Base-by-base conservation (phyloP, 2,888 invertebrate genomes). In the Elegia similella region DNA sequence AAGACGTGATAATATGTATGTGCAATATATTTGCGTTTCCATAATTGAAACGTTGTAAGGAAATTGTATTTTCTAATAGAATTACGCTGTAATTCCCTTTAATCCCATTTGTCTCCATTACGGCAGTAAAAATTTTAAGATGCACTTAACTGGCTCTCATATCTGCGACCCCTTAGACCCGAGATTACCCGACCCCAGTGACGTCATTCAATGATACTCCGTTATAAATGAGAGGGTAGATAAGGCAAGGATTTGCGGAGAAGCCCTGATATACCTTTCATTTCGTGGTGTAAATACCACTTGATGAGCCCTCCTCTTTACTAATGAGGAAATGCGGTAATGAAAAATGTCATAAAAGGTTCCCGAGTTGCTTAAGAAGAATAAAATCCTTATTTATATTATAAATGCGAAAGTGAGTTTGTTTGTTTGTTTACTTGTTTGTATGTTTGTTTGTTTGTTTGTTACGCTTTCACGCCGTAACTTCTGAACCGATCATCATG, bases 171-270 rank as follows among this genome's bases (percentile, higher is more conserved):
- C 57, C 57, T 46, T 42, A 38, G 29, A 66, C 68, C 72, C 70
- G 68, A 63, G 60, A 61, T 68, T 70, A 68, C 64, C 55, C 62
- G 65, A 69, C 72, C 74, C 72, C 65, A 70, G 72, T 44, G 50
- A 76, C 68, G 79, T 81, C 80, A 78, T 74, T 75, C 67, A 67
- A 68, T 77, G 71, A 78, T 79, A 69, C 76, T 71, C 66, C 61
- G 76, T 84, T 78, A 83, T 83, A 81, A 84, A 84, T 82, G 82
- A 81, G 52, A 75, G 80, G 76, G 81, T 76, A 79, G 75, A 72
- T 73, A 63, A 66, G 52, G 58, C 62, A 64, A 63, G 76, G 78
- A 79, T 78, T 78, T 78, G 69, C 66, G 65, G 67, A 61, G 61
- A 44, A 55, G 53, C 13, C 42, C 53, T 62, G 56, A 60, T 62